Base-by-base conservation (phyloP, 2,113 vertebrate species). In the Neotoma lepida region DNA sequence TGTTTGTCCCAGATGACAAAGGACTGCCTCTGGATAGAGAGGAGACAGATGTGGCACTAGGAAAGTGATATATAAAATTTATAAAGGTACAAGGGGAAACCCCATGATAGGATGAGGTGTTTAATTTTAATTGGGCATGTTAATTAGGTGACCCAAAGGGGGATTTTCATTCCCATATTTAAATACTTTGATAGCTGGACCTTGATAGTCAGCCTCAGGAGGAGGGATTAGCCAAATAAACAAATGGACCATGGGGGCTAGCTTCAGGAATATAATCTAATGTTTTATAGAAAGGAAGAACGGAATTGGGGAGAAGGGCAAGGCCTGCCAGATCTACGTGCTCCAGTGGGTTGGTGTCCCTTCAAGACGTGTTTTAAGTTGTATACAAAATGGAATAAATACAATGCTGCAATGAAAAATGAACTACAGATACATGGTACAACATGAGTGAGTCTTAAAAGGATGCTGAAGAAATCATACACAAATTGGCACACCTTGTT, bases 311-410 rank as follows among this genome's bases (percentile, higher is more conserved):
- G 18, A 71, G n/a, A 35, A 68, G 5, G 14, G 35, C n/a, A 71
- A 71, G n/a, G 35, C 35, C 68, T 71, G 33, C 17, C 18, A 39
- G 18, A 70, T 17, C 18, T 6, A 70, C 17, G 20, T 70, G 17
- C n/a, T 71, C 18, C 3, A 71, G 68, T 70, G 68, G 17, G 35
- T 39, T 10, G 20, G 35, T 63, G 35, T 71, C 35, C 68, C 68
- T 71, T 71, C 13, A 68, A 89, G 26, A 82, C 74, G 39, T 73
- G 51, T 39, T 81, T 58, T 88, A 89, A 33, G 6, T 86, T 73
- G 26, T 56, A 76, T 41, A 66, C 24, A 66, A 58, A 81, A 66
- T 81, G 46, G 77, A 90, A 74, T 93, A 74, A 90, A 74, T 93
- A 74, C 1, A 80, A 30, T 81, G 54, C 78, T 74, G 30, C 9